These are phyloP conservation scores for Danio kyathit DNA, from an alignment of 2,797 vertebrate species.

Conservation along the genomic window DNA sequence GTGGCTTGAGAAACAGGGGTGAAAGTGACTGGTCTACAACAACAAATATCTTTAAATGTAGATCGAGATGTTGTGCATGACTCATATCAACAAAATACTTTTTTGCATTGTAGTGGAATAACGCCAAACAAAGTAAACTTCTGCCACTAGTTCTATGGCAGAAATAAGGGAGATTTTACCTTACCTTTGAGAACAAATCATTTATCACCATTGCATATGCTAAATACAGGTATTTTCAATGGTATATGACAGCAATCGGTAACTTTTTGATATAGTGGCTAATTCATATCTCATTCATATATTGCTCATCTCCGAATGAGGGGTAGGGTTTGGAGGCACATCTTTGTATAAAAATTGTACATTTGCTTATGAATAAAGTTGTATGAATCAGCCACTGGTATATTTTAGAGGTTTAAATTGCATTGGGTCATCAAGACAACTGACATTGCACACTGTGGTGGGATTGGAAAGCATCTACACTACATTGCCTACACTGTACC, in stretches of 20 bases:
- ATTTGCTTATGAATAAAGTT: too few species aligned
- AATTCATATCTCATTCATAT: too few species aligned
- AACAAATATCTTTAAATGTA: not conserved
- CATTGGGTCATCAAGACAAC: constrained; percentile 20
- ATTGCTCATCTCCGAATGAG: too few species aligned
- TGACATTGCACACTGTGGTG: not conserved
- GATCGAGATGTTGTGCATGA: not conserved
- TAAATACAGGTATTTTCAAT: not conserved
- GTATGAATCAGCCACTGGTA: not conserved
- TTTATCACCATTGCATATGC: not conserved
- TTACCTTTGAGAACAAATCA: not conserved
- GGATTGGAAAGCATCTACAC: constrained; percentile 3
- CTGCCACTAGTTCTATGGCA: not conserved
- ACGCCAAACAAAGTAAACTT: not conserved
- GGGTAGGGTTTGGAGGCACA: too few species aligned
- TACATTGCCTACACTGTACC: not conserved
- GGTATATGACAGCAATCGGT: too few species aligned
- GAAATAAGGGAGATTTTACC: constrained; percentile 7
- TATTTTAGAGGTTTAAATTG: constrained; percentile 23
- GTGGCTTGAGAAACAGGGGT: not conserved
- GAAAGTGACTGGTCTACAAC: not conserved
- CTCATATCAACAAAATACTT: not conserved
- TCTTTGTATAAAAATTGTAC: too few species aligned
- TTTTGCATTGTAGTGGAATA: constrained; percentile 2
- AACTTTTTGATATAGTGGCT: too few species aligned